Conservation (phyloP, 2,888 invertebrate genomes). For the Dryadula phaetusa region DNA sequence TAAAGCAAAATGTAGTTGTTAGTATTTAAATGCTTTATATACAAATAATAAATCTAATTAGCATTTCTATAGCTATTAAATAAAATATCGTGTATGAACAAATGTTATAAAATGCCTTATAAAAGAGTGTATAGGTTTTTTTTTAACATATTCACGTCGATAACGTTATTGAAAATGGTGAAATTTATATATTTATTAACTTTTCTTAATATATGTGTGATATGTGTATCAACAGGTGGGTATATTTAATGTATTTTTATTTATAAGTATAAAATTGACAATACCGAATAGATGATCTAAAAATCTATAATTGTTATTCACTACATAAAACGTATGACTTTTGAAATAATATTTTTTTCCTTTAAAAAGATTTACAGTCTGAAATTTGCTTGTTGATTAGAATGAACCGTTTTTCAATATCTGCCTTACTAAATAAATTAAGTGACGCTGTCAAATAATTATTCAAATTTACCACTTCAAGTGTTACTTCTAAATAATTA, state of each 20-base stretch:
- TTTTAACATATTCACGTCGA: slow-evolving; percentile 1
- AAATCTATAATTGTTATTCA: too few relatives aligned
- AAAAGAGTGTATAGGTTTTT: neutral
- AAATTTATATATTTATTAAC: slow-evolving; percentile 2
- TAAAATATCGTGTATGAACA: slow-evolving; percentile 11
- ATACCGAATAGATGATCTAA: too few relatives aligned
- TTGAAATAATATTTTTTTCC: too few relatives aligned
- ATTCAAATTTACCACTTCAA: too few relatives aligned
- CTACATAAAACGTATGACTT: too few relatives aligned
- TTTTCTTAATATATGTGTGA: slow-evolving; percentile 7
- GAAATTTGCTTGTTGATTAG: too few relatives aligned
- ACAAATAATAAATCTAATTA: neutral
- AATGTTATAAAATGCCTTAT: neutral
- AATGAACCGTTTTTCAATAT: too few relatives aligned
- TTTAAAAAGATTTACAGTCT: too few relatives aligned
- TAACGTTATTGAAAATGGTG: slow-evolving; percentile 11
- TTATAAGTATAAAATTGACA: too few relatives aligned
- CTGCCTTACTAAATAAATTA: too few relatives aligned
- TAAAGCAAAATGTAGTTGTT: neutral
- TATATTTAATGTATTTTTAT: neutral
- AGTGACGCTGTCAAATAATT: too few relatives aligned
- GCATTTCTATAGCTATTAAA: slow-evolving; percentile 7
- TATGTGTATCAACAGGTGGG: slow-evolving; percentile 15
- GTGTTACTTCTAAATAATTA: too few relatives aligned
- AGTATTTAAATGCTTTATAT: neutral